Conservation (phyloP, 2,888 invertebrate genomes). For the Meandrusa payeni region DNA sequence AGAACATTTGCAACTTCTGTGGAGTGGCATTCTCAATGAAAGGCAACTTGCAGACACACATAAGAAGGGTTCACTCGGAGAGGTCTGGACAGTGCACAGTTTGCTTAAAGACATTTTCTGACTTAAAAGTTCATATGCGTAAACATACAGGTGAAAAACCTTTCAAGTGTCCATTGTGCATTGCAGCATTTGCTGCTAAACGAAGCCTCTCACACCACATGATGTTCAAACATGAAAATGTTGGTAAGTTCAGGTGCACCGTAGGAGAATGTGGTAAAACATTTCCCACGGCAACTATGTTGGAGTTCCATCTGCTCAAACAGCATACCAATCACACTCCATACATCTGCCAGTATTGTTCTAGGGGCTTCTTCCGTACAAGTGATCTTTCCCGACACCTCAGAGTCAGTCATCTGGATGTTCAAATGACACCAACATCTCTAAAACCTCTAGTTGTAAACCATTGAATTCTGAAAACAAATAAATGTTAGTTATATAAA, state of each 20-base stretch:
- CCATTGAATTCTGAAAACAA: conserved; percentile 2
- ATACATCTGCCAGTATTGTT: conserved; percentile 63
- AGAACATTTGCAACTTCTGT: conserved; percentile 65
- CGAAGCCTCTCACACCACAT: conserved; percentile 64
- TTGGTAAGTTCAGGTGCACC: conserved; percentile 63
- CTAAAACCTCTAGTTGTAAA: conserved; percentile 17
- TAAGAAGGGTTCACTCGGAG: conserved; percentile 78
- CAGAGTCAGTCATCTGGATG: conserved; percentile 56
- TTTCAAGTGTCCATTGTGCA: conserved; percentile 58
- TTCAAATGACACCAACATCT: conserved; percentile 34
- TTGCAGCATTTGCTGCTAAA: conserved; percentile 52
- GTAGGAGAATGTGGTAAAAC: conserved; percentile 61
- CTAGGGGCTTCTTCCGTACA: conserved; percentile 62
- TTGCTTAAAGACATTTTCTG: conserved; percentile 77
- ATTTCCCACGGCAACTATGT: conserved; percentile 65
- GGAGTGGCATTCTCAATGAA: conserved; percentile 75
- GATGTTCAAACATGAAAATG: conserved; percentile 65
- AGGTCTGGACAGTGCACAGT: conserved; percentile 75
- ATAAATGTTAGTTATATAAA: too few relatives aligned
- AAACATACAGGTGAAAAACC: conserved; percentile 80
- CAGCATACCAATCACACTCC: conserved; percentile 69
- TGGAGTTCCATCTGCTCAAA: conserved; percentile 70
- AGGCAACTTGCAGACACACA: conserved; percentile 78
- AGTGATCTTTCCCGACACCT: conserved; percentile 69
- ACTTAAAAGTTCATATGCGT: conserved; percentile 78